These are phyloP conservation scores for Vanessa tameamea DNA, from an alignment of 1,140 invertebrate genomes.

Conservation along the genomic window DNA sequence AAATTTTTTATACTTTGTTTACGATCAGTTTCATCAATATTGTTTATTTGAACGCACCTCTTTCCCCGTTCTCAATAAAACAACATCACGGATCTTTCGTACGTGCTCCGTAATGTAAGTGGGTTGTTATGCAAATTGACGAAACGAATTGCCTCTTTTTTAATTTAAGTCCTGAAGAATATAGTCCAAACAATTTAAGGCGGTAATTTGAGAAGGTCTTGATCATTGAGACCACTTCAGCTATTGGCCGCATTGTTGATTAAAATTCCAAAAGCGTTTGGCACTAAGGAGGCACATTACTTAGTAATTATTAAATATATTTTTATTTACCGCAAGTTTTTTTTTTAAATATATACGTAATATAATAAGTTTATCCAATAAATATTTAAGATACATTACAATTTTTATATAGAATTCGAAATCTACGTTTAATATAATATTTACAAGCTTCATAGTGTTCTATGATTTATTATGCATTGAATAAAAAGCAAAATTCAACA, in stretches of 20 bases:
- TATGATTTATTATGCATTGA: no score
- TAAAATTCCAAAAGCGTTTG: conserved; percentile 64
- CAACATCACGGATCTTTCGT: conserved; percentile 29
- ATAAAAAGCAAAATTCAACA: no score
- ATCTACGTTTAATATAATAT: no score
- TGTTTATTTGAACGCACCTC: conserved; percentile 20
- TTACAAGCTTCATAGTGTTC: no score
- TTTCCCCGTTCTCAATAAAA: conserved; percentile 6
- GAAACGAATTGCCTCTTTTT: conserved; percentile 49
- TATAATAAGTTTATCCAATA: no score
- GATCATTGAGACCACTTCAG: conserved; percentile 42
- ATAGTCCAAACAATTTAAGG: conserved; percentile 54
- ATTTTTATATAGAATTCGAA: no score
- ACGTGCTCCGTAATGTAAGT: conserved; percentile 47
- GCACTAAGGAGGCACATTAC: conserved; percentile 28
- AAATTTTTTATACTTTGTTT: neutral
- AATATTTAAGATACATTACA: no score
- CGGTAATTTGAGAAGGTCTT: conserved; percentile 59
- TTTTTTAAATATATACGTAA: no score
- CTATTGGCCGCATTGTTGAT: conserved; percentile 69
- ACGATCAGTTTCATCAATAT: neutral
- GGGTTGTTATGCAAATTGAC: conserved; percentile 49
- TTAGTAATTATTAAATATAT: neutral
- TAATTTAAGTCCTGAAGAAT: conserved; percentile 60
- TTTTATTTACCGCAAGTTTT: neutral